Evolutionary conservation across 2,113 vertebrate genomes (phyloP).

Genomic region (Semicossyphus pulcher): DNA sequence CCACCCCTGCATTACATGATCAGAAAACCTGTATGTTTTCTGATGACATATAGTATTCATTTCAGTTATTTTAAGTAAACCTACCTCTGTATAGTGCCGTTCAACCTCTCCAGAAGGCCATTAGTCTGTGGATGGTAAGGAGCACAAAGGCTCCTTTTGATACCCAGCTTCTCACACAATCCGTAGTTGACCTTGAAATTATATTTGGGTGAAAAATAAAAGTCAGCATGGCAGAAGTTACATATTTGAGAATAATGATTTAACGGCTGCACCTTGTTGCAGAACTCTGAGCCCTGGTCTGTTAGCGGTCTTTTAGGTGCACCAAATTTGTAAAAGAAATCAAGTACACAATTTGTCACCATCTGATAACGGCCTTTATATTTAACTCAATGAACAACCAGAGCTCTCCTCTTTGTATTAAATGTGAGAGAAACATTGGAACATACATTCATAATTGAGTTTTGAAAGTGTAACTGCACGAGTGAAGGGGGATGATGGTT

Average conservation of each 20-base stretch:
- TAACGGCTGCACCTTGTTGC: no score
- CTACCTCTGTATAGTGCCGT: background rate
- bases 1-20: no score
- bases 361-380: no score
- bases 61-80: background rate
- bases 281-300: background rate
- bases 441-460: no score
- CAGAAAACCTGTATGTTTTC: no score
- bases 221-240: background rate
- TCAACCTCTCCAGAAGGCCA: background rate
- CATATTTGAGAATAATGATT: background rate
- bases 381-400: background rate
- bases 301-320: background rate
- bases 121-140: background rate
- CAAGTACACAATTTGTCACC: background rate
- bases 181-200: background rate
- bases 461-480: no score
- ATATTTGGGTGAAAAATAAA: no score
- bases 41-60: no score
- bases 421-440: no score
- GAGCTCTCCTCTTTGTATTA: no score
- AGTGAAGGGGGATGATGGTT: no score
- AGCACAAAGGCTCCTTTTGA: background rate
- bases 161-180: background rate
- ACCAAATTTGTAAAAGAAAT: background rate